Conservation (phyloP, 2,888 invertebrate genomes). For the Latrodectus elegans region DNA sequence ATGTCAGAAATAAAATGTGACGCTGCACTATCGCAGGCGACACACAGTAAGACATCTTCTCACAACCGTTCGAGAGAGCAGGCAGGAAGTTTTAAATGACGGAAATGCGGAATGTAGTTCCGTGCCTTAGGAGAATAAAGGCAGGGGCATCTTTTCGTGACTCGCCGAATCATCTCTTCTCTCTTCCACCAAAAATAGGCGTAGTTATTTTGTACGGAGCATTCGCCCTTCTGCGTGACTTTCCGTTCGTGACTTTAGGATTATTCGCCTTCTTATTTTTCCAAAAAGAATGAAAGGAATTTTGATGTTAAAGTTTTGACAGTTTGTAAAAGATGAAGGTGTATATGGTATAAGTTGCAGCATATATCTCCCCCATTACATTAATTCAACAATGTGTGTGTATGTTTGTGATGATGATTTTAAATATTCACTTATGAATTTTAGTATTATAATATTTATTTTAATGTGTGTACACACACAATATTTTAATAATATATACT, state of each 20-base stretch:
- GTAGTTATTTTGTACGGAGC: slow-evolving; percentile 34
- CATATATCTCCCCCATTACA: too few relatives aligned
- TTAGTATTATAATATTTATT: too few relatives aligned
- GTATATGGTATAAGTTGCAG: neutral
- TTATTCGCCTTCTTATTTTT: slow-evolving; percentile 34
- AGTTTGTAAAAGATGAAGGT: neutral
- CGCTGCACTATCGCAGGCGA: neutral
- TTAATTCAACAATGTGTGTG: too few relatives aligned
- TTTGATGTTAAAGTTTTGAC: slow-evolving; percentile 18
- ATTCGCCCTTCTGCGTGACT: slow-evolving; percentile 36
- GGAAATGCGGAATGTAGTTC: neutral
- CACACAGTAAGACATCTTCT: neutral
- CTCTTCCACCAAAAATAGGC: slow-evolving; percentile 9
- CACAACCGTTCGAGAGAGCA: slow-evolving; percentile 10
- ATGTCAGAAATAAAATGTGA: neutral
- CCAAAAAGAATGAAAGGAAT: slow-evolving; percentile 36
- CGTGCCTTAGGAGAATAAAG: slow-evolving; percentile 21
- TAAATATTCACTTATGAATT: too few relatives aligned
- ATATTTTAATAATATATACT: too few relatives aligned
- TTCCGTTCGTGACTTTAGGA: slow-evolving; percentile 48
- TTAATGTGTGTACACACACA: too few relatives aligned
- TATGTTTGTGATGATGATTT: too few relatives aligned
- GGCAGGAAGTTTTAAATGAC: neutral
- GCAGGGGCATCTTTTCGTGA: slow-evolving; percentile 20
- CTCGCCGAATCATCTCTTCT: slow-evolving; percentile 26